Conservation (phyloP, 2,888 invertebrate genomes). For the Lithosia quadra region DNA sequence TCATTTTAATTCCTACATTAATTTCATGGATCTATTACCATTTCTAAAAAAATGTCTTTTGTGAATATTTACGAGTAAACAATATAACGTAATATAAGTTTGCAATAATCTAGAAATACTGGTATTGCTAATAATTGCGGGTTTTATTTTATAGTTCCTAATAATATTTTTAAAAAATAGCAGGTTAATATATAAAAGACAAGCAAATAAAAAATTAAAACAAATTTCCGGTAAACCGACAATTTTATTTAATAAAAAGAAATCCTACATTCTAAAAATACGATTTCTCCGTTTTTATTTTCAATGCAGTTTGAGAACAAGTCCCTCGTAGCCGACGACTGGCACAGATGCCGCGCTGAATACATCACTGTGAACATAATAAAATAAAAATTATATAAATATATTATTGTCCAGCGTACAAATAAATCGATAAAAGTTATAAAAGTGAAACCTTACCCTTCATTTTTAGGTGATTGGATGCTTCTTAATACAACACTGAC, state of each 20-base stretch:
- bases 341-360: constrained; percentile 65
- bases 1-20: no score
- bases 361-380: constrained; percentile 63
- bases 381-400: background rate
- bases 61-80: no score
- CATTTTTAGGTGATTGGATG: constrained; percentile 67
- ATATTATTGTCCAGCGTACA: no score
- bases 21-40: no score
- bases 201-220: background rate
- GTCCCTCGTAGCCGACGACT: constrained; percentile 73
- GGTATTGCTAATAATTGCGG: no score
- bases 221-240: background rate
- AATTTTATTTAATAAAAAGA: background rate
- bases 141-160: background rate
- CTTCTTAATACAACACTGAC: constrained; percentile 82
- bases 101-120: no score
- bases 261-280: background rate
- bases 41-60: no score
- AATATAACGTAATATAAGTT: no score
- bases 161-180: no score
- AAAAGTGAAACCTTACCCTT: constrained; percentile 58
- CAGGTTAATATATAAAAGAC: background rate
- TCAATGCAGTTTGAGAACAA: constrained; percentile 67
- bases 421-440: background rate
- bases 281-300: constrained; percentile 19